phyloP scores from a whole-genome alignment of 2,888 invertebrate genomes.

The Conchocele bisecta region DNA sequence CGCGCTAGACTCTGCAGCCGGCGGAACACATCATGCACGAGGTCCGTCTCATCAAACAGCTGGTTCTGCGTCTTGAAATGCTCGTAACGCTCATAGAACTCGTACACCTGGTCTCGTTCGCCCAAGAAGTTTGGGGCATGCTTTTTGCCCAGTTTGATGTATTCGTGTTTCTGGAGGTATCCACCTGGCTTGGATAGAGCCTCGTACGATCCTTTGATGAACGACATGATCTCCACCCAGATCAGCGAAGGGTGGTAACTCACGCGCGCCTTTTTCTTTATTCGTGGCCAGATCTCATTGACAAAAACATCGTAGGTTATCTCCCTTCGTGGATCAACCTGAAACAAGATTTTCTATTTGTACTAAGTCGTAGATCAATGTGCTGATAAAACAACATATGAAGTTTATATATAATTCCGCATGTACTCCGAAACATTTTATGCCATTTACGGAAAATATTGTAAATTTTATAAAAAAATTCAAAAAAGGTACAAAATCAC shows the following conservation, averaged over 20 bases:
- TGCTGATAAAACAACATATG: too few species aligned
- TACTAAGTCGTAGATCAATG: too few species aligned
- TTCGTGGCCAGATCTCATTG: conserved; percentile 71
- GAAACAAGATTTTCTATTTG: too few species aligned
- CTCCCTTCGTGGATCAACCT: conserved; percentile 68
- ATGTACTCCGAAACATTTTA: too few species aligned
- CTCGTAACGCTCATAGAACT: conserved; percentile 63
- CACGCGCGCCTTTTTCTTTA: conserved; percentile 36
- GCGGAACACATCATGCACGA: conserved; percentile 60
- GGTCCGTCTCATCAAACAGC: conserved; percentile 72
- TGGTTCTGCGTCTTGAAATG: conserved; percentile 57
- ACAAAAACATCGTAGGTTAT: conserved; percentile 75
- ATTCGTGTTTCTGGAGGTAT: conserved; percentile 60
- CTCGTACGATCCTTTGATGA: conserved; percentile 75
- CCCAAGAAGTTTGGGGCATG: conserved; percentile 71
- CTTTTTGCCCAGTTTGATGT: conserved; percentile 67
- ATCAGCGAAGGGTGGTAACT: conserved; percentile 72
- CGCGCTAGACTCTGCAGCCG: conserved; percentile 44
- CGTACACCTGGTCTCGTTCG: conserved; percentile 64
- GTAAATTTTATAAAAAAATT: too few species aligned
- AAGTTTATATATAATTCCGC: too few species aligned
- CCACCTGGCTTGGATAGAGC: conserved; percentile 63
- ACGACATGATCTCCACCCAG: conserved; percentile 79
- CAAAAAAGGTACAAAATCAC: too few species aligned
- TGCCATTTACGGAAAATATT: too few species aligned